A percentile compares a stretch with the other conserved stretches of the same genome.
phyloP scores from a whole-genome alignment of 2,113 vertebrate species.

The Brienomyrus brachyistius region DNA sequence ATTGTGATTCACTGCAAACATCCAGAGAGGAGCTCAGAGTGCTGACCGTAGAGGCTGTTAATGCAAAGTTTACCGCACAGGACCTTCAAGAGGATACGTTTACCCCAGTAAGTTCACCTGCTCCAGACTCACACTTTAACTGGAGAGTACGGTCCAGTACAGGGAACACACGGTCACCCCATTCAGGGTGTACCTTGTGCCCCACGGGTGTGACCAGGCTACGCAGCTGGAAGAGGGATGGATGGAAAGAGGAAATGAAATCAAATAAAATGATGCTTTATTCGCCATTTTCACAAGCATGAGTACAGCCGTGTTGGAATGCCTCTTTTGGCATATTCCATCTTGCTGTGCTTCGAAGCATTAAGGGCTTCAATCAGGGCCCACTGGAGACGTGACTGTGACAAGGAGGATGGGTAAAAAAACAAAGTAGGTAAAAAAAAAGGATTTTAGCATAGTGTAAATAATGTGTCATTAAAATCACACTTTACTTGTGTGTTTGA shows the following conservation, averaged over 20 bases:
- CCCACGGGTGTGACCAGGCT: neutral
- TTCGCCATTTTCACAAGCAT: neutral
- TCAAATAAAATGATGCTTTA: neutral
- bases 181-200: neutral
- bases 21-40: slow-evolving; percentile 19
- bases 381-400: neutral
- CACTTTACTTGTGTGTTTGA: neutral
- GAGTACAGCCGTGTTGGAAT: neutral
- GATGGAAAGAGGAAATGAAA: neutral
- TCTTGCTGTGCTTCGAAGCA: neutral
- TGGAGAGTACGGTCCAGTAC: neutral
- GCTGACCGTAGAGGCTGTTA: slow-evolving; percentile 4
- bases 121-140: neutral
- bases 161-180: neutral
- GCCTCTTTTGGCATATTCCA: neutral
- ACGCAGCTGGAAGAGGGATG: neutral
- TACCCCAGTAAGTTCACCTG: neutral
- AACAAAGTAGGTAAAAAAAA: neutral
- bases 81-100: neutral
- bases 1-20: slow-evolving; percentile 24
- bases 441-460: neutral
- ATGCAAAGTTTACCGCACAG: neutral
- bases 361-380: neutral
- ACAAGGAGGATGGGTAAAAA: neutral
- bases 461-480: neutral